Base-by-base conservation (phyloP, 2,113 vertebrate genomes). In the Prinia subflava region DNA sequence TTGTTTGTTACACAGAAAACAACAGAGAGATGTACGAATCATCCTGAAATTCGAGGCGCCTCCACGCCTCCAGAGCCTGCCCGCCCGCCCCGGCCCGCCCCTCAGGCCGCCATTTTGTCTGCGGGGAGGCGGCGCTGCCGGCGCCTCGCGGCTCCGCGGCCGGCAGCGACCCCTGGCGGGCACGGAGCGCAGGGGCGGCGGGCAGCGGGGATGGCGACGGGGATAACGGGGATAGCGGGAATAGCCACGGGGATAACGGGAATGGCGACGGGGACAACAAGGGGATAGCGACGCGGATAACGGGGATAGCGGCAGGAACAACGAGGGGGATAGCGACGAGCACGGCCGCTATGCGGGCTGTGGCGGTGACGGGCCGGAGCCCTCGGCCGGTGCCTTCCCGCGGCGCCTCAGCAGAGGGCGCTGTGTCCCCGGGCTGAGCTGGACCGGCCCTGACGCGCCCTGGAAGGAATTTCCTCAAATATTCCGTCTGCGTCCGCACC, bases 1-100 rank as follows among this genome's bases (percentile, higher is more conserved):
- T 68, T 87, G 90, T 92, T 95, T 90, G 89, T 89, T 80, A 74
- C 50, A 90, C 65, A 57, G 79, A 57, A 92, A 88, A 89, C 7
- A 87, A 39, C 81, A 11, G 28, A 28, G 75, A 28, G 75, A 74
- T 31, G 83, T 10, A 69, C 20, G 70, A 94, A 68, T 37, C 79
- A 93, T 27, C 60, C 33, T 0, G 39, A 10, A 19, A 6, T 3
- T 6, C 0, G 21, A 30, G 6, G 5, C 64, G 9, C 10, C 37
- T 0, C 12, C 59, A 17, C 35, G 17, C 59, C 37, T 11, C 50
- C 3, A 15, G 2, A 1, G 11, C 42, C 9, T 3, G 8, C 3
- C 20, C 0, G 17, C 19, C 25, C 7, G 23, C n/a, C 47, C 9
- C 0, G 4, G 0, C 28, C 47, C 20, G 6, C 21, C 35, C 76